phyloP scores from a whole-genome alignment of 2,113 vertebrate genomes.

The Paradoxurus hermaphroditus region DNA sequence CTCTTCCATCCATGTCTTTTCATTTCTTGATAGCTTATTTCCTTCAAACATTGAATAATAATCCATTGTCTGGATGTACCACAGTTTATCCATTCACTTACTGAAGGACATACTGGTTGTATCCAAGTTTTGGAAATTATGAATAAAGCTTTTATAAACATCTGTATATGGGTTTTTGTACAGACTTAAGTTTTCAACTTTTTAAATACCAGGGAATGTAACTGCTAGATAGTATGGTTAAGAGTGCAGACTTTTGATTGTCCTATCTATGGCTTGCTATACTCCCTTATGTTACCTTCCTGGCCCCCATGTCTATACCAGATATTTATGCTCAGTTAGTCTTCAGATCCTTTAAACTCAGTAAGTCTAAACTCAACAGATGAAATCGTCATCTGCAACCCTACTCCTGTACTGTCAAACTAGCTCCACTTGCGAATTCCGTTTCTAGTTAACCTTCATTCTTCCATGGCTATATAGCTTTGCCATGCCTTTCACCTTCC shows the following conservation, averaged over 20 bases:
- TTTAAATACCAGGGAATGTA: not conserved
- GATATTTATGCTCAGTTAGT: not conserved
- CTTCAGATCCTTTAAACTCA: not conserved
- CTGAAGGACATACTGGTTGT: not conserved
- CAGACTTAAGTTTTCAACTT: not conserved
- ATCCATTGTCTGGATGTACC: not conserved
- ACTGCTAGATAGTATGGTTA: not conserved
- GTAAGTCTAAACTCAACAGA: not conserved
- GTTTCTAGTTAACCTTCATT: not conserved
- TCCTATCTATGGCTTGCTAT: not conserved
- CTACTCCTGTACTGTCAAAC: not conserved
- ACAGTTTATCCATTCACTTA: not conserved
- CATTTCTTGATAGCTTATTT: not conserved
- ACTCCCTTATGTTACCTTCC: not conserved
- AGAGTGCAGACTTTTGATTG: not conserved
- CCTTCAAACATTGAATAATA: not conserved
- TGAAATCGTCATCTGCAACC: not conserved
- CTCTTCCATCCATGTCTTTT: not conserved
- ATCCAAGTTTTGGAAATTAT: not conserved
- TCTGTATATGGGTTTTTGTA: not conserved
- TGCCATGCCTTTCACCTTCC: not conserved
- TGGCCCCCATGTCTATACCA: not conserved
- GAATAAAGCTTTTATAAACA: not conserved
- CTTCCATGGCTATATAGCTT: not conserved
- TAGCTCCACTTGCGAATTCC: not conserved